Base-by-base conservation (phyloP, 2,888 invertebrate genomes). In the Halocaridina rubra region DNA sequence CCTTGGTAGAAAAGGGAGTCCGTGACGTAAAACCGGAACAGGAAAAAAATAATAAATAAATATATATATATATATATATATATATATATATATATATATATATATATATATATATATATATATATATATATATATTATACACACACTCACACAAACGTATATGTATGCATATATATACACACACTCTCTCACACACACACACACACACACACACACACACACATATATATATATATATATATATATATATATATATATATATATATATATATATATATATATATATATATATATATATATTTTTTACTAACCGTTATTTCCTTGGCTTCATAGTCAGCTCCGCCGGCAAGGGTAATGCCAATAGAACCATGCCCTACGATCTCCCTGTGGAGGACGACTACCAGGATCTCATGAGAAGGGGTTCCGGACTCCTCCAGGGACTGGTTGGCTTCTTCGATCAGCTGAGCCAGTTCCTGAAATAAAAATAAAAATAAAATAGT, bases 251-350 rank as follows among this genome's bases (percentile, higher is more conserved):
- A 32, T 29, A n/a, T n/a, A 13, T 29, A n/a, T 72, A 13, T 29
- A 22, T 61, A 61, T 7, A n/a, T 72, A 32, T 29, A n/a, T 29
- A 30, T 29, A 22, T 29, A 30, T 8, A n/a, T 72, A 33, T 72
- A 33, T 72, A 33, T 72, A 19, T 39, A 19, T 3, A 3, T 74
- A 24, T 74, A 7, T 72, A n/a, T 72, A 7, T 24, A 3, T 24
- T 13, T 29, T 13, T 8, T 24, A 80, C 94, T 92, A 91, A 96
- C 96, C 90, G 96, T 96, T 88, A 97, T 96, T 91, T 96, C 96
- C 92, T 96, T 97, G 89, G 95, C 94, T 92, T 97, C 97, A 90
- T 96, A 97, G 91, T 97, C 97, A 22, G 94, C 94, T 77, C 97
- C 97, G 84, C 97, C 97, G 77, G 96, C 96, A 89, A 97, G 92